Percentiles rank a stretch among this genome's conserved stretches.
These are phyloP conservation scores for Dreissena polymorpha DNA, from an alignment of 1,140 invertebrate species.

Conservation along the genomic window DNA sequence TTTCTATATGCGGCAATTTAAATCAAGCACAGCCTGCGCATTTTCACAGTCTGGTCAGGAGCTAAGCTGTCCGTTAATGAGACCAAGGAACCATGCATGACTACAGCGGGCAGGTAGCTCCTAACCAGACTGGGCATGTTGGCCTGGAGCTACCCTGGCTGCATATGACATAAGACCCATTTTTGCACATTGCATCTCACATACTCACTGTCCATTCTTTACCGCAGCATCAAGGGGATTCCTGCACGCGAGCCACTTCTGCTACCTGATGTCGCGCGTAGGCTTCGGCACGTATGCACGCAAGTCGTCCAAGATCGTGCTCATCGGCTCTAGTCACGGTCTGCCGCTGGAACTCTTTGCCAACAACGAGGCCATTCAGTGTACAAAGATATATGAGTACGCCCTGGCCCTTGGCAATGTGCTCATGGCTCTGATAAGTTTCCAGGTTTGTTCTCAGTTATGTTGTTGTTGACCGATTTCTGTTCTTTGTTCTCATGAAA, in stretches of 20 bases:
- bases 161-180: no score
- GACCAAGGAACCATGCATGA: no score
- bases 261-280: slow-evolving; percentile 93
- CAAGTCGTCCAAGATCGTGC: slow-evolving; percentile 85
- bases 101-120: no score
- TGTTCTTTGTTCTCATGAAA: no score
- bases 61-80: no score
- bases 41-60: no score
- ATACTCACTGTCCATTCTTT: neutral
- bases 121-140: no score
- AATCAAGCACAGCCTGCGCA: no score
- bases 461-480: neutral
- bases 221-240: slow-evolving; percentile 82
- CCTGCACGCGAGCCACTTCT: slow-evolving; percentile 94
- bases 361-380: slow-evolving; percentile 91
- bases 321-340: slow-evolving; percentile 86
- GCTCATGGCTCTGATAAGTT: slow-evolving; percentile 86
- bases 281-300: slow-evolving; percentile 85
- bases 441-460: slow-evolving; percentile 82
- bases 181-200: no score
- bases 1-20: no score
- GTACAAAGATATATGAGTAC: slow-evolving; percentile 97
- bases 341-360: slow-evolving; percentile 84
- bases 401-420: slow-evolving; percentile 89
- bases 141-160: no score